Percentiles rank a stretch among this genome's conserved stretches.
phyloP scores from a whole-genome alignment of 2,888 invertebrate genomes.

The Agrochola macilenta region DNA sequence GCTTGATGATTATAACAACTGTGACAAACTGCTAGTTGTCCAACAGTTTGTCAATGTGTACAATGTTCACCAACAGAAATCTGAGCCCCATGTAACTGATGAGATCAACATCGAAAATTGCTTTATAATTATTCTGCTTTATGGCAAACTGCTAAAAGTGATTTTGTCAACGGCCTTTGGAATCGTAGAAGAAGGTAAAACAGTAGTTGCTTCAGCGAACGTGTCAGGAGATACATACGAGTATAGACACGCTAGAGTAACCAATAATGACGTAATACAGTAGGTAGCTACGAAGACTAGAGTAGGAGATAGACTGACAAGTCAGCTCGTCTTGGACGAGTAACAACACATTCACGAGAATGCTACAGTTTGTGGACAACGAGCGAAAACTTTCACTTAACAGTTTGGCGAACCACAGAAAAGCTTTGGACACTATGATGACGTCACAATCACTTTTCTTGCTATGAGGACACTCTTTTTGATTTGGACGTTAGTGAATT shows the following conservation, averaged over 20 bases:
- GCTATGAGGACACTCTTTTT: constrained; percentile 57
- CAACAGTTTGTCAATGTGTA: no score
- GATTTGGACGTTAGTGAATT: constrained; percentile 22
- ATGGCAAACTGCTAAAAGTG: neutral
- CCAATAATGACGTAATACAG: constrained; percentile 73
- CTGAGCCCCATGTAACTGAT: neutral
- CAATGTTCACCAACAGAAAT: neutral
- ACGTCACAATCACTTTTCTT: constrained; percentile 58
- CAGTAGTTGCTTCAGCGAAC: constrained; percentile 51
- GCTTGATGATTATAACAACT: neutral
- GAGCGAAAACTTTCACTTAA: constrained; percentile 40
- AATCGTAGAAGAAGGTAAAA: constrained; percentile 5
- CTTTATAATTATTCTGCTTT: no score
- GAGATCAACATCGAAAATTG: neutral
- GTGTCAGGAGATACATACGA: constrained; percentile 65
- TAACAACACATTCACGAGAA: constrained; percentile 61
- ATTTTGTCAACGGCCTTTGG: constrained; percentile 16
- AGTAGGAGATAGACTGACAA: constrained; percentile 63
- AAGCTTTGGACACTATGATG: constrained; percentile 48
- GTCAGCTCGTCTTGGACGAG: constrained; percentile 67
- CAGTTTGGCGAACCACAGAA: constrained; percentile 42
- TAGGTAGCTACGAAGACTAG: constrained; percentile 82
- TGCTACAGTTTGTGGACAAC: constrained; percentile 59
- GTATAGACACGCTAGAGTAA: constrained; percentile 76
- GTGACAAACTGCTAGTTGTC: neutral